phyloP scores from a whole-genome alignment of 2,888 invertebrate species.

The Merodon equestris region DNA sequence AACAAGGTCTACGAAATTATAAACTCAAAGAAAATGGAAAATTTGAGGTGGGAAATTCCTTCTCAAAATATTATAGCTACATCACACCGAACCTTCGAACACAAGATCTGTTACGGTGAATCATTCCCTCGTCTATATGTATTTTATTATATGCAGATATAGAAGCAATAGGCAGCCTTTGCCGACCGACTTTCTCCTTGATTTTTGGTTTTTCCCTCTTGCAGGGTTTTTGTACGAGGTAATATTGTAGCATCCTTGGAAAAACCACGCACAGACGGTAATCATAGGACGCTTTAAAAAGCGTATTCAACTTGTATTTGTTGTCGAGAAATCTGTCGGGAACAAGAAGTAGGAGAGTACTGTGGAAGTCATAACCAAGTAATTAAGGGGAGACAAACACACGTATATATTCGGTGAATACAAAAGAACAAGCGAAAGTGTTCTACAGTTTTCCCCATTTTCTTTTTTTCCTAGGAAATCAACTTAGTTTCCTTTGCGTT shows the following conservation, averaged over 20 bases:
- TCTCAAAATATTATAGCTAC: not conserved
- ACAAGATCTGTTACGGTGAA: no score
- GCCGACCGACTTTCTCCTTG: no score
- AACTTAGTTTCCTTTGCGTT: no score
- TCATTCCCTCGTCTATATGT: no score
- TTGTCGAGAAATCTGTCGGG: conserved; percentile 23
- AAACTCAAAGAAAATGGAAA: conserved; percentile 38
- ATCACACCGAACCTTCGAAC: no score
- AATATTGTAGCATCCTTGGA: no score
- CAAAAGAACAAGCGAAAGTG: conserved; percentile 2
- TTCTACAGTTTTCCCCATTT: not conserved
- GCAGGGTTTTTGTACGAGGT: no score
- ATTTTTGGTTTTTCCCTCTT: no score
- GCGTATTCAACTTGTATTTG: not conserved
- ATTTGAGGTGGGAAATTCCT: conserved; percentile 38
- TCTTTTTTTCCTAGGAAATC: not conserved
- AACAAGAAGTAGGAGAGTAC: not conserved
- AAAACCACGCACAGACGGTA: not conserved
- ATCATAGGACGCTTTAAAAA: no score
- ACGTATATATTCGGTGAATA: not conserved
- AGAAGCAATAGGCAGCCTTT: no score
- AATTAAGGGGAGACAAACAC: conserved; percentile 1
- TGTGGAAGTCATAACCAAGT: conserved; percentile 2
- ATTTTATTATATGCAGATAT: no score
- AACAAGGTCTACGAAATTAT: not conserved